Evolutionary conservation across 2,797 vertebrate genomes (phyloP), one percentile per base, ranked within the genome.

Genomic region (Darevskia nairensis): DNA sequence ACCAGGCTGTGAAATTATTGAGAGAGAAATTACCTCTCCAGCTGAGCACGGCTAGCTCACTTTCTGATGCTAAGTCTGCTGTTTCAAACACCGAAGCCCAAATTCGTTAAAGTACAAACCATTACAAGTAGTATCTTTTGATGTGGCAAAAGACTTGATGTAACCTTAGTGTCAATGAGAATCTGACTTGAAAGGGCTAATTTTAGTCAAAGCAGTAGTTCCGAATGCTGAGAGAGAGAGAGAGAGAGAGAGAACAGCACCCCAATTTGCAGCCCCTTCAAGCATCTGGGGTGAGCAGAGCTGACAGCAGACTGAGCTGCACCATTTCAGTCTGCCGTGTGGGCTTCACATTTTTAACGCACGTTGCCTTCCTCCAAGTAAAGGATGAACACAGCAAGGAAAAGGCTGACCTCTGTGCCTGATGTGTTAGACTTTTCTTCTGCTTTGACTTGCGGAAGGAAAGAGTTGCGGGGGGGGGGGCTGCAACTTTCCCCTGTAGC

Each of bases 71-170:
- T 3, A 39, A 39, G 19, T 74, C 71, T 21, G n/a, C 71, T 74
- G 17, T 35, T 75, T 23, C 32, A 75, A 19, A 75, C 17, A 13
- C 50, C 17, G 13, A 78, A 78, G 15, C 46, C 77, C 27, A 29
- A 15, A 50, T 79, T 55, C 19, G 11, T 39, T 75, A 39, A 75
- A 75, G 72, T 23, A 75, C 35, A 75, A 75, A 68, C 66, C 66
- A 25, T 23, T 68, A 8, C 23, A 25, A 68, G 66, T 80, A 77
- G 76, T 66, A 50, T 71, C 32, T 80, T 80, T 86, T 87, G 86
- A 87, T 87, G 86, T 87, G 79, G 78, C 50, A 81, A 82, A 87
- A 74, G 27, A 72, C 69, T 41, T 29, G 50, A 69, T 27, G 44
- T 66, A 81, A 81, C 29, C 29, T 74, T 10, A 44, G 55, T 32